phyloP scores from a whole-genome alignment of 2,113 vertebrate species.

The Anoplopoma fimbria region DNA sequence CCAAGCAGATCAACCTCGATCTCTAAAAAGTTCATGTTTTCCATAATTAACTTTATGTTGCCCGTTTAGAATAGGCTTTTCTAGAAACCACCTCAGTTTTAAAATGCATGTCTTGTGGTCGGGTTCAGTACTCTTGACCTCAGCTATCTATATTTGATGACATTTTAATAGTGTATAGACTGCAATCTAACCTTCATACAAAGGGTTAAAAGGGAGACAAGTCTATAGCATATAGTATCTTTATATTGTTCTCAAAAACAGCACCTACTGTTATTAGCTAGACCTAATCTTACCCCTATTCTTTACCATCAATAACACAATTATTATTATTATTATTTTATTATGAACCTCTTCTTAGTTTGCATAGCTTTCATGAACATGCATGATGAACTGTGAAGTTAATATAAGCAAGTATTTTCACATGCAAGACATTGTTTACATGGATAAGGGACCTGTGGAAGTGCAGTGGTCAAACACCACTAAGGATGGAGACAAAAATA shows the following conservation, averaged over 20 bases:
- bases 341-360: not conserved
- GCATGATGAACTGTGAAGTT: not conserved
- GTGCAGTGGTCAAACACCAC: not conserved
- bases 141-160: slow-evolving; percentile 24
- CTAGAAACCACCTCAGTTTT: not conserved
- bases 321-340: not conserved
- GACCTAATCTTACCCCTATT: not conserved
- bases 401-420: too few species aligned
- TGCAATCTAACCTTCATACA: not conserved
- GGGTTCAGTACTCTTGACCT: slow-evolving; percentile 12
- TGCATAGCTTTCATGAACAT: not conserved
- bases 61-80: not conserved
- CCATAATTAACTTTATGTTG: not conserved
- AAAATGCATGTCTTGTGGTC: slow-evolving; percentile 1
- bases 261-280: too few species aligned
- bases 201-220: not conserved
- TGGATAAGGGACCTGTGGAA: too few species aligned
- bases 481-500: not conserved
- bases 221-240: not conserved
- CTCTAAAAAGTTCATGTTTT: not conserved
- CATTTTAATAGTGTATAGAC: slow-evolving; percentile 16
- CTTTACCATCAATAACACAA: not conserved
- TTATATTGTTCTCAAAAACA: not conserved
- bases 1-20: not conserved
- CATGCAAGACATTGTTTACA: not conserved